Evolutionary conservation across 2,888 invertebrate genomes (phyloP).

Genomic region (Eristalis pertinax): DNA sequence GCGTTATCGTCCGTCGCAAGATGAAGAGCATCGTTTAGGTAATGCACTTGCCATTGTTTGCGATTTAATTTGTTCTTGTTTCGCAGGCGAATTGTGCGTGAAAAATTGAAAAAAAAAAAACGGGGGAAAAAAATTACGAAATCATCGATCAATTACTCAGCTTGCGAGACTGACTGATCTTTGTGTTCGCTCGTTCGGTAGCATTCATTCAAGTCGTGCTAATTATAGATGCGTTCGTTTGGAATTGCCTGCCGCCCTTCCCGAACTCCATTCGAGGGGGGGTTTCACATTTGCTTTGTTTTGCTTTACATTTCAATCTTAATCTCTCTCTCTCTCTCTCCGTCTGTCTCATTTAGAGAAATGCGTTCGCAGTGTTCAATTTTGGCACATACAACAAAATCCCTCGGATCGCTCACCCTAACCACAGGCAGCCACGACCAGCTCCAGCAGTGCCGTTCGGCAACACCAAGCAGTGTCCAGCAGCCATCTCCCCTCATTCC

Average conservation of each 20-base stretch:
- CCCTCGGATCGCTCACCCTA: constrained; percentile 17
- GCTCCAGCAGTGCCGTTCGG: constrained; percentile 2
- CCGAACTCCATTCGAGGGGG: no score
- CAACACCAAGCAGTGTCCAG: constrained; percentile 19
- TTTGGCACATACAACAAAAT: constrained; percentile 35
- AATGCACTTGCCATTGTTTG: neutral
- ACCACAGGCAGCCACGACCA: constrained; percentile 17
- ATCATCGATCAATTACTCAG: no score
- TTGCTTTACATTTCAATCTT: no score
- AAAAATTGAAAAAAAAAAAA: neutral
- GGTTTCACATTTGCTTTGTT: no score
- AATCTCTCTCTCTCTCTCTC: neutral
- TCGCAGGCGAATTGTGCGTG: neutral
- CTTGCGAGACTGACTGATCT: neutral
- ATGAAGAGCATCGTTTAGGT: neutral
- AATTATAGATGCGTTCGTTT: no score
- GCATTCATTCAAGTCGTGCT: no score
- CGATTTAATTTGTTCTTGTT: neutral
- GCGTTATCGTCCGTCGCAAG: neutral
- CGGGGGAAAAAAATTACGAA: neutral
- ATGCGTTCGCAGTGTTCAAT: constrained; percentile 61
- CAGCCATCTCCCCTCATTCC: neutral
- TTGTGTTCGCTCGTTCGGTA: no score
- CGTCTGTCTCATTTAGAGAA: constrained; percentile 6
- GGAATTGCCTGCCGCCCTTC: no score